phyloP scores from a whole-genome alignment of 1,140 invertebrate genomes.

The Neodiprion fabricii region DNA sequence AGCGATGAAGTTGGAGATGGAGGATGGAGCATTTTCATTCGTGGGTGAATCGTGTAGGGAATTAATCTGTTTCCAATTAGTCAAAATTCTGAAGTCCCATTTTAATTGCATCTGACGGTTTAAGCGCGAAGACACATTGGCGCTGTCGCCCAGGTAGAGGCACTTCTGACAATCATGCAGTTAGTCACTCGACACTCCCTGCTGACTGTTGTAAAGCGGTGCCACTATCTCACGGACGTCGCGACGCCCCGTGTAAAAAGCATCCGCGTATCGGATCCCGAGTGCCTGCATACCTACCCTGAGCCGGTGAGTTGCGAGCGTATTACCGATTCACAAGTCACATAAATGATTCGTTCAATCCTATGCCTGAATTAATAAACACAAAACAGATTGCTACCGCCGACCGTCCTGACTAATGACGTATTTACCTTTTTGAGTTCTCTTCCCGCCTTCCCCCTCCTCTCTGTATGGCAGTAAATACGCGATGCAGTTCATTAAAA shows the following conservation, averaged over 20 bases:
- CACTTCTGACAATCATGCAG: slow-evolving; percentile 11
- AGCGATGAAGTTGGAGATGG: neutral
- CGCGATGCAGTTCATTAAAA: slow-evolving; percentile 56
- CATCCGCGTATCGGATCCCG: neutral
- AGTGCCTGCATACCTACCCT: slow-evolving; percentile 16
- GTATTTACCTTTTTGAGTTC: slow-evolving; percentile 52
- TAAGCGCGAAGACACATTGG: slow-evolving; percentile 34
- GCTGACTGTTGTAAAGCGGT: slow-evolving; percentile 7
- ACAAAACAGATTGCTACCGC: slow-evolving; percentile 33
- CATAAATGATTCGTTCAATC: slow-evolving; percentile 56
- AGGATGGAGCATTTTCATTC: neutral
- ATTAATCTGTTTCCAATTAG: slow-evolving; percentile 47
- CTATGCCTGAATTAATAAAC: slow-evolving; percentile 50
- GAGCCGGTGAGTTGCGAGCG: slow-evolving; percentile 41
- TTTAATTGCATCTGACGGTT: slow-evolving; percentile 36
- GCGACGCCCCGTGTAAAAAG: neutral
- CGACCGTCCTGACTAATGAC: slow-evolving; percentile 49
- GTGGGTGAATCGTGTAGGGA: neutral
- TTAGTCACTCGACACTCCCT: slow-evolving; percentile 14
- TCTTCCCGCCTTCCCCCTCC: neutral
- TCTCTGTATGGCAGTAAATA: slow-evolving; percentile 7
- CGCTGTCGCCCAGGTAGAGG: neutral
- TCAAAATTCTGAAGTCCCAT: slow-evolving; percentile 32
- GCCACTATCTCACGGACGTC: slow-evolving; percentile 12
- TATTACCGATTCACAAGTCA: slow-evolving; percentile 43